Evolutionary conservation across 2,888 invertebrate genomes (phyloP).

Genomic region (Lasius fuliginosus): DNA sequence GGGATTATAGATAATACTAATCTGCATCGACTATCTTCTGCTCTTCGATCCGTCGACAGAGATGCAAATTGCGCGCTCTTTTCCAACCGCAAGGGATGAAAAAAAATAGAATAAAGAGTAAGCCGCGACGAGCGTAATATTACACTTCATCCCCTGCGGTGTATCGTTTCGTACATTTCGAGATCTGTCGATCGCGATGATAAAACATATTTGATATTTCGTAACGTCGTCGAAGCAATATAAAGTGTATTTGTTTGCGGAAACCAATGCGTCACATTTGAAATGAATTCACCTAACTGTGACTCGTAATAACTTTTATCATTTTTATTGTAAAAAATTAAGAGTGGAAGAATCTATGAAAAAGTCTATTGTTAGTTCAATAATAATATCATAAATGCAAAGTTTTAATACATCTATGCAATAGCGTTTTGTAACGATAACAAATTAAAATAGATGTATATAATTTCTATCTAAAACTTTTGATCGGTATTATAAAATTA

Average conservation of each 20-base stretch:
- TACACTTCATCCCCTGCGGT: slow-evolving; percentile 56
- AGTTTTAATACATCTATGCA: background rate
- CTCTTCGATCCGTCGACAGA: slow-evolving; percentile 65
- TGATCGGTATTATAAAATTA: no score
- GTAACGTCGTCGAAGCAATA: slow-evolving; percentile 31
- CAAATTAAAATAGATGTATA: no score
- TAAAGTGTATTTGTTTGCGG: background rate
- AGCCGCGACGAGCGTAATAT: slow-evolving; percentile 57
- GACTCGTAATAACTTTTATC: background rate
- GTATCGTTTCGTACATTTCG: slow-evolving; percentile 56
- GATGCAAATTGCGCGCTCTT: slow-evolving; percentile 77
- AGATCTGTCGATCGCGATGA: slow-evolving; percentile 52
- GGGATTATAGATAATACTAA: slow-evolving; percentile 81
- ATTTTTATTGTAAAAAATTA: background rate
- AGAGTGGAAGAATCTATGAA: background rate
- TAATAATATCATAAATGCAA: background rate
- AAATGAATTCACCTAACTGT: slow-evolving; percentile 11
- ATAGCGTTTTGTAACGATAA: no score
- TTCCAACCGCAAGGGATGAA: slow-evolving; percentile 61
- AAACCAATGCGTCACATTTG: slow-evolving; percentile 23
- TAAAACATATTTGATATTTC: slow-evolving; percentile 44
- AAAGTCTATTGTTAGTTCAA: background rate
- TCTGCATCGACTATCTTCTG: slow-evolving; percentile 72
- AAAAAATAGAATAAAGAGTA: slow-evolving; percentile 43
- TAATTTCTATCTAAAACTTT: no score